Percentiles rank a stretch among this genome's conserved stretches.
These are phyloP conservation scores for Mystacornis crossleyi DNA, from an alignment of 2,113 vertebrate species.

Conservation along the genomic window DNA sequence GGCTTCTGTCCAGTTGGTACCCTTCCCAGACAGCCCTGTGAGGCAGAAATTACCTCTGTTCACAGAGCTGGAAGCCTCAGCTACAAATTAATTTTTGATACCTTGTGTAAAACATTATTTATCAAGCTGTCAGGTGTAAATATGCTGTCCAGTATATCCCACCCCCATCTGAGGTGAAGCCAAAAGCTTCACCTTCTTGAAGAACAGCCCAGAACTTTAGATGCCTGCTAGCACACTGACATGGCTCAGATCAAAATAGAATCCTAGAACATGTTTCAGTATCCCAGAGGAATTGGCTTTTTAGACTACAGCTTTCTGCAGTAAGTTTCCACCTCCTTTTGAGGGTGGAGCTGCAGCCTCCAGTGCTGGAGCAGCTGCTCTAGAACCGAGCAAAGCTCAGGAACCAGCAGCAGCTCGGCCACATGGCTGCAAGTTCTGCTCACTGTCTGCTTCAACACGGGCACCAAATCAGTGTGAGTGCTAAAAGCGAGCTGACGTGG, in stretches of 20 bases:
- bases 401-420: neutral
- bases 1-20: neutral
- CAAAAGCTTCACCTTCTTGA: neutral
- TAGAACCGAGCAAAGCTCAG: neutral
- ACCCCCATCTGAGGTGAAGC: neutral
- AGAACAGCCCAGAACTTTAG: neutral
- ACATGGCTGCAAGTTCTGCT: neutral
- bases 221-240: neutral
- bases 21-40: neutral
- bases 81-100: neutral
- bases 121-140: neutral
- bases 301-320: neutral
- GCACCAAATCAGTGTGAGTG: neutral
- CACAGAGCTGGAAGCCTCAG: neutral
- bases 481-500: neutral
- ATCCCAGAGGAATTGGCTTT: neutral
- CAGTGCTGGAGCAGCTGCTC: neutral
- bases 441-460: neutral
- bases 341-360: neutral
- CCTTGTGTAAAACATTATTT: neutral
- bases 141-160: neutral
- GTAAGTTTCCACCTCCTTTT: neutral
- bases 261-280: neutral
- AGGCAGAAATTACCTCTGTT: neutral
- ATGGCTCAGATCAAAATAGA: neutral